Evolutionary conservation across 2,888 invertebrate genomes (phyloP), one percentile per base, ranked within the genome.

Genomic region (Erynnis tages): DNA sequence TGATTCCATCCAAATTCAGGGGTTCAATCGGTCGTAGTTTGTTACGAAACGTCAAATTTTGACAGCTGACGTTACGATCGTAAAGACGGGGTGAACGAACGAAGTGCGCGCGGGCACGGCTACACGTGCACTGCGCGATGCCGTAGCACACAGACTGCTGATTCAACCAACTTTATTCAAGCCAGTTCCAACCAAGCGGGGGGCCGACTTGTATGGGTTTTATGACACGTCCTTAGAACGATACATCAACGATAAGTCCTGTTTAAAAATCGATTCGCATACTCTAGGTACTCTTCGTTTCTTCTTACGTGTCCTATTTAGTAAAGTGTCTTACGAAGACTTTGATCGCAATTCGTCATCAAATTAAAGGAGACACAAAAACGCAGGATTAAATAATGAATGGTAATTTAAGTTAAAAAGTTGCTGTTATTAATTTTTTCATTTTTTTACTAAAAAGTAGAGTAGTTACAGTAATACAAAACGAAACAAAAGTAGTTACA

Each of bases 51-150:
- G 79, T 82, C 77, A 78, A 70, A 73, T 67, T 75, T 72, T 86
- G 82, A 86, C 88, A 86, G 86, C 73, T 79, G 79, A 75, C 74
- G 63, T 57, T 65, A 62, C 73, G 79, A 77, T 77, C 82, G 78
- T 69, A 69, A 65, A 61, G 60, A 60, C 65, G 69, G 69, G 71
- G 76, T 73, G 71, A 78, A 77, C 69, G 79, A 73, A 62, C 65
- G 61, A 68, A 73, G 66, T 71, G 72, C 70, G 76, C 70, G 67
- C 59, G 67, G 66, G 67, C 72, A 68, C 65, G 21, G 55, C 32
- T 55, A 41, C 70, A 61, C 82, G 74, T 75, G 72, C 79, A 63
- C 60, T 67, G 76, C 77, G 78, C 80, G 73, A 71, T 73, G 75
- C 70, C 69, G 70, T 65, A 66, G 70, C 76, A 68, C 75, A 74